phyloP scores from a whole-genome alignment of 2,113 vertebrate genomes.

The Microtus oregoni region DNA sequence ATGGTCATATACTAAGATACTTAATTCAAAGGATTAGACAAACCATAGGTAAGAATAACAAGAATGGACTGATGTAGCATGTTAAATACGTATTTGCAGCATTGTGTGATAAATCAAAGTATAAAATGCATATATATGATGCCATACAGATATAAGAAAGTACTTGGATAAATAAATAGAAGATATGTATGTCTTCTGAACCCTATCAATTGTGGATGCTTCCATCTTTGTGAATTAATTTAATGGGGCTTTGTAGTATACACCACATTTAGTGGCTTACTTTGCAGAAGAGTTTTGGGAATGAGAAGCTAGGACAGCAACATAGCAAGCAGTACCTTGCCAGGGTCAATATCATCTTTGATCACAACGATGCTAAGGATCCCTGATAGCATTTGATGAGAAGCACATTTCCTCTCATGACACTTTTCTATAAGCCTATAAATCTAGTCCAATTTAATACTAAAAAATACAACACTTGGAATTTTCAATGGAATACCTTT shows the following conservation, averaged over 20 bases:
- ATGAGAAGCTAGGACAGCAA: background rate
- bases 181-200: background rate
- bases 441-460: background rate
- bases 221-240: background rate
- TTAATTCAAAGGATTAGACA: background rate
- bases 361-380: background rate
- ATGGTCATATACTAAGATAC: background rate
- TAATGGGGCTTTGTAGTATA: accelerated
- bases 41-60: background rate
- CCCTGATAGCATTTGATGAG: background rate
- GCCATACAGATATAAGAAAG: background rate
- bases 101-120: background rate
- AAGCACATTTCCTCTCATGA: background rate
- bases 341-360: too few relatives aligned
- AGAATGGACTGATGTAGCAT: background rate
- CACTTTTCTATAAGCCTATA: background rate
- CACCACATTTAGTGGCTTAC: background rate
- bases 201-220: background rate
- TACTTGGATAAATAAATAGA: background rate
- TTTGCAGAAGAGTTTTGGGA: background rate
- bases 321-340: background rate
- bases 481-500: background rate
- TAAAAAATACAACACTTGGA: background rate
- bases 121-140: background rate
- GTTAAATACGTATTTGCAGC: background rate